Percentiles rank a stretch among this genome's conserved stretches.
Evolutionary conservation across 2,797 vertebrate species (phyloP).

Genomic region (Setipinna tenuifilis): DNA sequence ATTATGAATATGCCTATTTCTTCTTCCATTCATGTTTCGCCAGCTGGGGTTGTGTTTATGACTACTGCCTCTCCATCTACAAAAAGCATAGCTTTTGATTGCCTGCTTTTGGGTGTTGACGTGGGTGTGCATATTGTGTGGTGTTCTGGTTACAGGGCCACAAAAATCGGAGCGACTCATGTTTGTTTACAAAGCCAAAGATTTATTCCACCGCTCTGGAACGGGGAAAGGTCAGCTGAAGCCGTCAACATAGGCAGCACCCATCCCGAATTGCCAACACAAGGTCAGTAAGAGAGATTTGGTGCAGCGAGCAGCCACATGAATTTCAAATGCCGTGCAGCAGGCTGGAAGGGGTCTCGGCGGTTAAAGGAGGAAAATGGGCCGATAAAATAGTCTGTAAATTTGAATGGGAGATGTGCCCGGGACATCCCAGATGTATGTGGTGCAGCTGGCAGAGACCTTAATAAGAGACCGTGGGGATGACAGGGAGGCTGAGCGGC

Average conservation of each 20-base stretch:
- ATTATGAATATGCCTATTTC: not conserved
- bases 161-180: not conserved
- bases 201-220: not conserved
- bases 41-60: no score
- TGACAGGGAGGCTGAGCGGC: not conserved
- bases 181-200: conserved; percentile 5
- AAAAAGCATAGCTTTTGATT: not conserved
- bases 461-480: conserved; percentile 39
- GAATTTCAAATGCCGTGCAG: conserved; percentile 10
- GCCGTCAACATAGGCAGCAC: not conserved
- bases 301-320: not conserved
- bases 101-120: not conserved
- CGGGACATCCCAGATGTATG: conserved; percentile 28
- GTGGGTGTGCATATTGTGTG: not conserved
- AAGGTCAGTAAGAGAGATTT: conserved; percentile 17
- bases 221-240: not conserved
- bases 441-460: conserved; percentile 33
- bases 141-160: not conserved
- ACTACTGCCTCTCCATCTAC: not conserved
- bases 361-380: conserved; percentile 25
- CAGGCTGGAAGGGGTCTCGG: not conserved
- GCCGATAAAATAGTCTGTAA: conserved; percentile 30
- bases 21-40: not conserved
- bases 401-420: conserved; percentile 31
- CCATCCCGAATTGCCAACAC: conserved; percentile 15